phyloP scores from a whole-genome alignment of 1,140 invertebrate species.

The Plectrocnemia conspersa region DNA sequence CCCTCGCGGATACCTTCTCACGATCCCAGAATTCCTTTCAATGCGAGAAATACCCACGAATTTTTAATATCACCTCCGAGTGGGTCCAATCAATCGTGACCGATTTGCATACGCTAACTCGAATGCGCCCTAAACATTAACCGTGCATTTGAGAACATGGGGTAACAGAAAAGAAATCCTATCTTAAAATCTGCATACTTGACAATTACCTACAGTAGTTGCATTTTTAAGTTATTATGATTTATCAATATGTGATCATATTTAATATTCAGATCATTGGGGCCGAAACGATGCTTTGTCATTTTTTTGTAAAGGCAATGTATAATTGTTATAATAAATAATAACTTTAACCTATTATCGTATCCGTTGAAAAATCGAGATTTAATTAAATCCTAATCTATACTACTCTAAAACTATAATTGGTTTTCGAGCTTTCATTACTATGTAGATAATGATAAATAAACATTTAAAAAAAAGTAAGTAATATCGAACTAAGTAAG shows the following conservation, averaged over 20 bases:
- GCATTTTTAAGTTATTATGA: neutral
- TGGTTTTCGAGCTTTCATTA: no score
- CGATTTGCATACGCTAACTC: constrained; percentile 24
- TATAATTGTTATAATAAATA: no score
- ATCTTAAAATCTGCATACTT: neutral
- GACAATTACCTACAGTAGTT: neutral
- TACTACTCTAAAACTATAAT: no score
- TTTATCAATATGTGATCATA: neutral
- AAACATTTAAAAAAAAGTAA: no score
- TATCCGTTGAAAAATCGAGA: no score
- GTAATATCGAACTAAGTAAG: no score
- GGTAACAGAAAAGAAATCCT: neutral
- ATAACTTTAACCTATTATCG: no score
- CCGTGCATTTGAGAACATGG: neutral
- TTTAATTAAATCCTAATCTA: no score
- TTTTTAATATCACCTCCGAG: neutral
- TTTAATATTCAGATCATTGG: neutral
- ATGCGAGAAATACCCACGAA: neutral
- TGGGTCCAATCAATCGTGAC: constrained; percentile 17
- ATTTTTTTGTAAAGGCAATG: constrained; percentile 1
- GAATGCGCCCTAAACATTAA: neutral
- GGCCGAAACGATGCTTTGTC: neutral
- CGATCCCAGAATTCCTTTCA: constrained; percentile 1
- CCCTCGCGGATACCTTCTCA: neutral
- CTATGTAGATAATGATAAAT: no score